These are phyloP conservation scores for Gymnothorax javanicus DNA, from an alignment of 2,797 vertebrate genomes.

Conservation along the genomic window DNA sequence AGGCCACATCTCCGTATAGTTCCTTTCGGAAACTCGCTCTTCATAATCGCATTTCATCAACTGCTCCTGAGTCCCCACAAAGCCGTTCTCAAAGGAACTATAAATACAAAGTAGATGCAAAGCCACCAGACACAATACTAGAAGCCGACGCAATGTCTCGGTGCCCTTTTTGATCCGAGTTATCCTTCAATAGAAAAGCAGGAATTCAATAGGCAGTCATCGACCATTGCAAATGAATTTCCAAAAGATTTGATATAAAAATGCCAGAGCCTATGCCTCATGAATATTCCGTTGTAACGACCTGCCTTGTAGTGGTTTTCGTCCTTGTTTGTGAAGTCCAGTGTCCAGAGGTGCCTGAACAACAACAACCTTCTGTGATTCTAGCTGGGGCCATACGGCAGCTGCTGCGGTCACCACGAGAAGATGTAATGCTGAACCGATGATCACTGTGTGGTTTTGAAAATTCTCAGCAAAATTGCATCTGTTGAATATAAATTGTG, in stretches of 20 bases:
- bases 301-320: not conserved
- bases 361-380: too few species aligned
- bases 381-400: too few species aligned
- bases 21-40: not conserved
- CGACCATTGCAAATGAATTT: not conserved
- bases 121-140: not conserved
- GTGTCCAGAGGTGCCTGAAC: too few species aligned
- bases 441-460: too few species aligned
- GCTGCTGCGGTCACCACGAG: too few species aligned
- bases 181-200: not conserved
- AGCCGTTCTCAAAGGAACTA: conserved; percentile 10
- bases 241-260: not conserved
- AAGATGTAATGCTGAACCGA: too few species aligned
- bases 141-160: not conserved
- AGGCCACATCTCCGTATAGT: not conserved
- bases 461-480: too few species aligned
- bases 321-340: not conserved
- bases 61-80: not conserved
- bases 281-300: not conserved
- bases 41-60: not conserved
- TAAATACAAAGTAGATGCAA: not conserved
- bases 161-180: not conserved
- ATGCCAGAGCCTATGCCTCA: not conserved
- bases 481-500: too few species aligned
- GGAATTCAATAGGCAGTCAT: not conserved